Conservation (phyloP, 2,888 invertebrate species). For the Tetragonisca angustula region DNA sequence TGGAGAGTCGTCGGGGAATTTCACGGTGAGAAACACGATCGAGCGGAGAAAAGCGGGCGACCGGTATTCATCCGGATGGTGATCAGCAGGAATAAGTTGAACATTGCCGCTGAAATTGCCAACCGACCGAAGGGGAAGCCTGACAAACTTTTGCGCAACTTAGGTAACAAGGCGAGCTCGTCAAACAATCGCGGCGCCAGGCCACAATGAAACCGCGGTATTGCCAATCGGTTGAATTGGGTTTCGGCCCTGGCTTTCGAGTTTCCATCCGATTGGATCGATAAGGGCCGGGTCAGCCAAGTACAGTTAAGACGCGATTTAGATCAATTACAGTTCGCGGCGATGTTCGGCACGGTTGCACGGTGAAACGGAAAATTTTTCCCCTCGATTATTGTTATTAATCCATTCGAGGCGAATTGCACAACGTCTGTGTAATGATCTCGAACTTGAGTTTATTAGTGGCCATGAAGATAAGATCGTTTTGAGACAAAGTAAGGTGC, state of each 20-base stretch:
- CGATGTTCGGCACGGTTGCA: conserved; percentile 38
- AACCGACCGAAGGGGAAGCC: conserved; percentile 38
- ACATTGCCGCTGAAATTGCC: conserved; percentile 57
- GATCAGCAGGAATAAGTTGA: conserved; percentile 61
- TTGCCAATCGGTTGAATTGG: conserved; percentile 79
- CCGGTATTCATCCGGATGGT: conserved; percentile 33
- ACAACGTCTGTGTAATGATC: no score
- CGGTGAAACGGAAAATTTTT: conserved; percentile 28
- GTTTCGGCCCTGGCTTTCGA: conserved; percentile 68
- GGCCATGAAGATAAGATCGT: no score
- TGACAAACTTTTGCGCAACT: conserved; percentile 77
- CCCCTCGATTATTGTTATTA: conserved; percentile 26
- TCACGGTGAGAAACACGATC: conserved; percentile 1
- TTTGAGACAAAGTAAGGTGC: no score
- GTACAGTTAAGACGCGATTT: conserved; percentile 67
- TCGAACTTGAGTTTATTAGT: no score
- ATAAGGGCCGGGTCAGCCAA: conserved; percentile 63
- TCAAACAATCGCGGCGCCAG: conserved; percentile 78
- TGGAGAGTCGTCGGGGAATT: not conserved
- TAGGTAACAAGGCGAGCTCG: conserved; percentile 78
- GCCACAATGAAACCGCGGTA: conserved; percentile 79
- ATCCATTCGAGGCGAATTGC: no score
- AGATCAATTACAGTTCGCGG: conserved; percentile 68
- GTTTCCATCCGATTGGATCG: conserved; percentile 71
- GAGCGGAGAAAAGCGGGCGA: not conserved